phyloP scores from a whole-genome alignment of 2,797 vertebrate species.

The Chelonia mydas region DNA sequence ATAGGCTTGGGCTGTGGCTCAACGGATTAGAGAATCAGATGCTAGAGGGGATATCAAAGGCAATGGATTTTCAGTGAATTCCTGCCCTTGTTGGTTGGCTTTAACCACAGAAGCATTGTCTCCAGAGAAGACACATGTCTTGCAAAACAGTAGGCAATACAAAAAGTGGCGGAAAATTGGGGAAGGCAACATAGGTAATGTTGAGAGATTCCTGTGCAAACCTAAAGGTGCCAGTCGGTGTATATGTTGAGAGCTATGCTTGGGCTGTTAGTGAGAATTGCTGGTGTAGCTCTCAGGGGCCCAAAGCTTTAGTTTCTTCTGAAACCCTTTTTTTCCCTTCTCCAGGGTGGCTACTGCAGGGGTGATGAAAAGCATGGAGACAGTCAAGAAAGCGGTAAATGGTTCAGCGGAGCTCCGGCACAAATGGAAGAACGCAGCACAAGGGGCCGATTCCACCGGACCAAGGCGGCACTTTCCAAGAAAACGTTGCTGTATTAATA shows the following conservation, averaged over 20 bases:
- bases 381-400: constrained; percentile 83
- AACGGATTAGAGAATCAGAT: not conserved
- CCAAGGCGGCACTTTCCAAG: constrained; percentile 54
- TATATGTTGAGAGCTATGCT: rapidly evolving
- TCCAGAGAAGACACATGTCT: not conserved
- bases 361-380: constrained; percentile 84
- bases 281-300: not conserved
- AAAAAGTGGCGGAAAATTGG: rapidly evolving
- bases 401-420: constrained; percentile 78
- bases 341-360: constrained; percentile 80
- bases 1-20: not conserved
- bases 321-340: not conserved
- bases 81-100: not conserved
- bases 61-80: not conserved
- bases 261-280: not conserved
- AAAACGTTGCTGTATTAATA: constrained; percentile 71
- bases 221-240: not conserved
- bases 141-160: not conserved
- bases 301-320: not conserved
- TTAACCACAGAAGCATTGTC: not conserved
- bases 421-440: constrained; percentile 77
- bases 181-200: not conserved
- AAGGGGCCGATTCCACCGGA: constrained; percentile 16
- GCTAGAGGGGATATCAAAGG: not conserved
- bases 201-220: not conserved